These are phyloP conservation scores for Myotis planiceps DNA, from an alignment of 2,797 vertebrate species.

Conservation along the genomic window DNA sequence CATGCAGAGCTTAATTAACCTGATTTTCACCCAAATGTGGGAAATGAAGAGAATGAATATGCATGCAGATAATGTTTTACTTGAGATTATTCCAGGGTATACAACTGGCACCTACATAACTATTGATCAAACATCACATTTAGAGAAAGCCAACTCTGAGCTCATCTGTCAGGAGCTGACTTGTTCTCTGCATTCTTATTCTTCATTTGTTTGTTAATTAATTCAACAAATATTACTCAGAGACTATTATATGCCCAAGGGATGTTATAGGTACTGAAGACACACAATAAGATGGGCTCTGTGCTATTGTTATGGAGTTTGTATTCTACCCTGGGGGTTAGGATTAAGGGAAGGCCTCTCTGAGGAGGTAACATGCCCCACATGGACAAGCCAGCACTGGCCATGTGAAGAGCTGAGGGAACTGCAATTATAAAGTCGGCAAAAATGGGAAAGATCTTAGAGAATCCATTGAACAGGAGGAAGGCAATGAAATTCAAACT, in stretches of 20 bases:
- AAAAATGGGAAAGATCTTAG: neutral
- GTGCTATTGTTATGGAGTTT: neutral
- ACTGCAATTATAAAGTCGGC: neutral
- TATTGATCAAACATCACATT: neutral
- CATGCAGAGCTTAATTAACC: constrained; percentile 6
- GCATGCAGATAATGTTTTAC: neutral
- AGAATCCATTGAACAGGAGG: neutral
- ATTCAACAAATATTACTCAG: neutral
- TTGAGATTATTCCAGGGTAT: neutral
- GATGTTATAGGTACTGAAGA: neutral
- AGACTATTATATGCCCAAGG: neutral
- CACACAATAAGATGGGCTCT: neutral
- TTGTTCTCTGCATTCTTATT: constrained; percentile 26
- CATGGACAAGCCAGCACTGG: neutral
- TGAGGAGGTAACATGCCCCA: neutral
- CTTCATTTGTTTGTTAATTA: neutral
- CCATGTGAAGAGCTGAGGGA: neutral
- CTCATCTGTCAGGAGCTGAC: neutral
- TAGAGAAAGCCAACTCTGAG: neutral
- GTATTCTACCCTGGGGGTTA: neutral
- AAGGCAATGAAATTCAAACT: neutral
- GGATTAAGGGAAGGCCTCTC: neutral
- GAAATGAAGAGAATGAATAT: constrained; percentile 35
- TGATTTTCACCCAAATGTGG: constrained; percentile 23
- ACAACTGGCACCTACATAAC: neutral